Evolutionary conservation across 2,797 vertebrate genomes (phyloP).

Genomic region (Lacerta agilis): DNA sequence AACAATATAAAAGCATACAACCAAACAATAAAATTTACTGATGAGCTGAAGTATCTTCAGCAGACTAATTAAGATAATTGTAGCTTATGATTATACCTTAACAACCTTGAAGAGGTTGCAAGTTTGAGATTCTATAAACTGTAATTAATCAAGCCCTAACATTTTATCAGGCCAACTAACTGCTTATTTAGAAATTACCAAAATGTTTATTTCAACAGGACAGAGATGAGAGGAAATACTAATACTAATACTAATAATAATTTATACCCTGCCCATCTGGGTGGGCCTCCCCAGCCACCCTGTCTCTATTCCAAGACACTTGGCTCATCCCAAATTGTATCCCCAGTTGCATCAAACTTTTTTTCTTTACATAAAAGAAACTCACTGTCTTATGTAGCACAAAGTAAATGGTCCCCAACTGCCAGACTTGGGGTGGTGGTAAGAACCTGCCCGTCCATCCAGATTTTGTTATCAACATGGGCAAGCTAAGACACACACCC

Average conservation of each 20-base stretch:
- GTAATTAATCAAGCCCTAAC: neutral
- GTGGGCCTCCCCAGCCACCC: no score
- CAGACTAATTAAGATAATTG: neutral
- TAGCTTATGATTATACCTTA: neutral
- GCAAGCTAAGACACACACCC: neutral
- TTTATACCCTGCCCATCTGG: no score
- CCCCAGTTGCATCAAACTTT: neutral
- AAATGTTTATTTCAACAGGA: conserved; percentile 45
- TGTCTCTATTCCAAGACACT: neutral
- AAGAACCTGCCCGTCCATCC: neutral
- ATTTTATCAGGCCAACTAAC: neutral
- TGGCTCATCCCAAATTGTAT: neutral
- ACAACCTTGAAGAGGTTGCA: neutral
- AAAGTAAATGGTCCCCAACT: neutral
- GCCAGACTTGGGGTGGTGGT: neutral
- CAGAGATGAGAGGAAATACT: neutral
- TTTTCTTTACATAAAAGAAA: neutral
- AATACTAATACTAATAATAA: no score
- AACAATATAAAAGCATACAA: no score
- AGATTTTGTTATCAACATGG: neutral
- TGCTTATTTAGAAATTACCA: neutral
- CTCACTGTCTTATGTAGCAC: neutral
- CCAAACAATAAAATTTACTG: no score
- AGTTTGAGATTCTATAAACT: neutral
- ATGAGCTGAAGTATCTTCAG: neutral